Evolutionary conservation across 2,113 vertebrate species (phyloP).

Genomic region (Pagrus major): DNA sequence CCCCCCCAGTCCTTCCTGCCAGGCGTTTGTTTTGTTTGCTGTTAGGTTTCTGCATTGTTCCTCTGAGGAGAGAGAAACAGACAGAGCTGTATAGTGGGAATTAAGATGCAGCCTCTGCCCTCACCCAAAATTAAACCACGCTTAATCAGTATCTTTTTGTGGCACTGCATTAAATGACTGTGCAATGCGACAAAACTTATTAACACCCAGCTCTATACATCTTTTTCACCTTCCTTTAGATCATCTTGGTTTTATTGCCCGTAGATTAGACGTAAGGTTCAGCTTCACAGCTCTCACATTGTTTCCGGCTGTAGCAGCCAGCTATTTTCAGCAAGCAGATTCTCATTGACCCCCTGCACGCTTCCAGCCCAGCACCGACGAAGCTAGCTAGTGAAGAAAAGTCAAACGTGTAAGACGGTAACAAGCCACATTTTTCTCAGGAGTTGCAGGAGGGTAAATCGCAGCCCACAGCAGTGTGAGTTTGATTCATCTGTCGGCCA

Average conservation of each 20-base stretch:
- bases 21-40: conserved; percentile 32
- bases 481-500: not conserved
- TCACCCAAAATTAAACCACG: conserved; percentile 13
- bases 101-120: conserved; percentile 9
- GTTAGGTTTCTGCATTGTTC: conserved; percentile 43
- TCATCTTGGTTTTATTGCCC: conserved; percentile 18
- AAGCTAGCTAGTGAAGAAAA: not conserved
- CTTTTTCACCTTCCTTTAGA: not conserved
- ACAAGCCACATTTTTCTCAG: not conserved
- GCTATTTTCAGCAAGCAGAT: conserved; percentile 1
- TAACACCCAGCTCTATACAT: not conserved
- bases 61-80: not conserved
- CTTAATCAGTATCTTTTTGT: not conserved
- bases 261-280: conserved; percentile 8
- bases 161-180: conserved; percentile 1
- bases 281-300: conserved; percentile 1
- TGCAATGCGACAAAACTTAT: not conserved
- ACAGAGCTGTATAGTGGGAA: not conserved
- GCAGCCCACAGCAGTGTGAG: not conserved
- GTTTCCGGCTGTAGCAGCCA: conserved; percentile 6
- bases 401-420: not conserved
- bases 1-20: conserved; percentile 16
- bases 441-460: not conserved
- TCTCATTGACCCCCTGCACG: not conserved
- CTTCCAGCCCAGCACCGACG: not conserved